A percentile compares a stretch with the other conserved stretches of the same genome.
phyloP scores from a whole-genome alignment of 1,140 invertebrate species.

The Drosophila sucinea region DNA sequence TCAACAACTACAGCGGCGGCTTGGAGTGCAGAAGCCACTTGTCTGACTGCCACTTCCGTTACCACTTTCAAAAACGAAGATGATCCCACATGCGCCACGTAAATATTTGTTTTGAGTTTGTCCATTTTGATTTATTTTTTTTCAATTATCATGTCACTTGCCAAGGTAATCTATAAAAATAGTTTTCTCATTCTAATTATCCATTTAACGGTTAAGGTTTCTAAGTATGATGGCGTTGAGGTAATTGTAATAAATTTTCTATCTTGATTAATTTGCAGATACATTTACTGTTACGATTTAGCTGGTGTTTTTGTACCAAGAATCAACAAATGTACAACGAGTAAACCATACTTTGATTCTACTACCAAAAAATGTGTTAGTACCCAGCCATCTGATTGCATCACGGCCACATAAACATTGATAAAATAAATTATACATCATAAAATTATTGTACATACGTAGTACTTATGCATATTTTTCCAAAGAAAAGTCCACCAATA shows the following conservation, averaged over 20 bases:
- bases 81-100: slow-evolving; percentile 44
- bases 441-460: too few species aligned
- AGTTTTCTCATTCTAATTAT: too few species aligned
- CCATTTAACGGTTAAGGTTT: too few species aligned
- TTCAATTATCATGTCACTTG: too few species aligned
- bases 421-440: not conserved
- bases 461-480: not conserved
- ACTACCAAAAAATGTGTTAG: not conserved
- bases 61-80: slow-evolving; percentile 26
- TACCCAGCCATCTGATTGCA: not conserved
- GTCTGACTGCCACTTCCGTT: slow-evolving; percentile 4
- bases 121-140: too few species aligned
- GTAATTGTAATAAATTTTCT: not conserved
- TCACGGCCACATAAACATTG: not conserved
- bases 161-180: too few species aligned
- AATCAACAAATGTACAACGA: not conserved
- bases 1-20: slow-evolving; percentile 27
- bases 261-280: not conserved
- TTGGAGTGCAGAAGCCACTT: slow-evolving; percentile 13
- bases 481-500: not conserved
- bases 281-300: not conserved
- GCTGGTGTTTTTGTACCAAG: not conserved
- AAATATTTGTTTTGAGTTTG: not conserved
- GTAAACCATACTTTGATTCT: not conserved
- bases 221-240: too few species aligned